Evolutionary conservation across 2,888 invertebrate genomes (phyloP).

Genomic region (Pyrrhia umbra): DNA sequence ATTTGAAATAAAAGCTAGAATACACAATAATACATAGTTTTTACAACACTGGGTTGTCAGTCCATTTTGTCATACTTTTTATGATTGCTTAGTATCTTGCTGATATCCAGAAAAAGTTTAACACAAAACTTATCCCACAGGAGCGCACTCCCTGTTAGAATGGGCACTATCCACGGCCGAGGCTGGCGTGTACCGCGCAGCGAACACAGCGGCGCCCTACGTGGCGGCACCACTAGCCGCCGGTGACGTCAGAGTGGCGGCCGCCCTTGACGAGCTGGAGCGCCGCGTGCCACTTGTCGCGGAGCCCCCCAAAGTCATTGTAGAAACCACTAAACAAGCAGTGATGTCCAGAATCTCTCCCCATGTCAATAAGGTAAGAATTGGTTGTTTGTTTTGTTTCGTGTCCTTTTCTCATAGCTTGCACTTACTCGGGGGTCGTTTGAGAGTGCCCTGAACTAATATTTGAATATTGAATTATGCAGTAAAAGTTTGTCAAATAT

Average conservation of each 20-base stretch:
- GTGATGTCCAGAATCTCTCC: conserved; percentile 90
- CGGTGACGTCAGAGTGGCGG: conserved; percentile 92
- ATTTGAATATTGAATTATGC: too few relatives aligned
- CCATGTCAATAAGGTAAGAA: conserved; percentile 86
- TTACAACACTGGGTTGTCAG: too few relatives aligned
- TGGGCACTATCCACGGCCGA: conserved; percentile 93
- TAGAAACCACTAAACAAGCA: conserved; percentile 90
- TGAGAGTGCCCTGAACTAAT: too few relatives aligned
- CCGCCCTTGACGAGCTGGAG: conserved; percentile 92
- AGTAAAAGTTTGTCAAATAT: too few relatives aligned
- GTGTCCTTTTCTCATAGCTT: too few relatives aligned
- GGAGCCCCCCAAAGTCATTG: conserved; percentile 91
- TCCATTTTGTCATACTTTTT: too few relatives aligned
- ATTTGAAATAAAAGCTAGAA: too few relatives aligned
- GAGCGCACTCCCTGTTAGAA: conserved; percentile 91
- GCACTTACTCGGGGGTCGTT: too few relatives aligned
- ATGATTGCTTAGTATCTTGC: too few relatives aligned
- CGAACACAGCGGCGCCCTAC: conserved; percentile 91
- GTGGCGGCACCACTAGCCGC: conserved; percentile 85
- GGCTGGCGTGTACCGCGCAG: conserved; percentile 91
- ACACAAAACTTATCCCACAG: conserved; percentile 68
- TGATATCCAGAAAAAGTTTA: too few relatives aligned
- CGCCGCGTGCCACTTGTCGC: conserved; percentile 92
- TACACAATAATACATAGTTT: too few relatives aligned
- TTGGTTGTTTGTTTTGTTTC: background rate